A percentile compares a stretch with the other conserved stretches of the same genome.
phyloP scores from a whole-genome alignment of 2,888 invertebrate species.

The Pterobdella sp. region DNA sequence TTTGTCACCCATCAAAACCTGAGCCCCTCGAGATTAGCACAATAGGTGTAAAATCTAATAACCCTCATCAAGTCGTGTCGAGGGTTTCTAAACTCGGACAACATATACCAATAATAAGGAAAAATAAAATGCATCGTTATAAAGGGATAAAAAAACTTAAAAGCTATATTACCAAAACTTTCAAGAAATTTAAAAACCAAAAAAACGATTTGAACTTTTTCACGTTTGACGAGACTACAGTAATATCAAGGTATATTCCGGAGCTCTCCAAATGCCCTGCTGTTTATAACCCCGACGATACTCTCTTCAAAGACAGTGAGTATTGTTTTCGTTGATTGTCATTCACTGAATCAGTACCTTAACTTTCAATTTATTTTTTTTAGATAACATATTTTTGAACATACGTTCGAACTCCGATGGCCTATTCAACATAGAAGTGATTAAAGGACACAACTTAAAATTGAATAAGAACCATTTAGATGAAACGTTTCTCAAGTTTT shows the following conservation, averaged over 20 bases:
- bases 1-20: background rate
- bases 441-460: constrained; percentile 1
- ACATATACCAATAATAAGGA: background rate
- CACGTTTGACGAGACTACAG: background rate
- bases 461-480: background rate
- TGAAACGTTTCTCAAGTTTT: constrained; percentile 3
- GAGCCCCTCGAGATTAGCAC: background rate
- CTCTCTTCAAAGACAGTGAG: constrained; percentile 2
- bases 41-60: background rate
- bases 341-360: background rate
- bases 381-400: background rate
- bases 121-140: background rate
- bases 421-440: background rate
- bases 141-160: background rate
- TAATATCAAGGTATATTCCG: background rate
- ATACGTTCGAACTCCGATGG: background rate
- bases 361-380: background rate
- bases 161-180: background rate
- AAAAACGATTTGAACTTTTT: too few species aligned
- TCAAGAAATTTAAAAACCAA: background rate
- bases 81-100: too few species aligned
- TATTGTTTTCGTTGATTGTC: too few species aligned
- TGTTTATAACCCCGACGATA: background rate
- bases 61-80: background rate
- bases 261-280: background rate